Base-by-base conservation (phyloP, 2,113 vertebrate species). In the Pseudonaja textilis region DNA sequence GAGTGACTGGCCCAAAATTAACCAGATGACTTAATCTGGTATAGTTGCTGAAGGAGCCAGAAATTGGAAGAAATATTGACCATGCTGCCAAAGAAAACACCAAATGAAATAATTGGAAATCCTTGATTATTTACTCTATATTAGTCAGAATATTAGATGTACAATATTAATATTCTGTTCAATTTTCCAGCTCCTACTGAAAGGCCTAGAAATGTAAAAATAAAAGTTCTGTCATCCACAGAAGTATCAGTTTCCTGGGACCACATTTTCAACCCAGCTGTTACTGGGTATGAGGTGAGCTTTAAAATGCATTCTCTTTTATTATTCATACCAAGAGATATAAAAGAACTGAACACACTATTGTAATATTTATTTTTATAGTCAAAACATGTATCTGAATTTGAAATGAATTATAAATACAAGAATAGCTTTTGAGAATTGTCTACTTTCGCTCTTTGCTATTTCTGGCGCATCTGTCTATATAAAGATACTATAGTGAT, bases 281-380 rank as follows among this genome's bases (percentile, higher is more conserved):
- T 99, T 69, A 98, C 99, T 90, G 98, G 98, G 81, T 99, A 99
- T 96, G 98, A 99, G 98, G 99, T 99, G 87, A 97, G 98, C 96
- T 64, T 93, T 47, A 92, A 91, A 93, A 5, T 92, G 8, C 59
- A 6, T 93, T 91, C 52, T 87, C 0, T n/a, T 89, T 90, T 2
- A 47, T 92, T 95, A 34, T 42, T 93, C 64, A 88, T 91, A 29
- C 11, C 50, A 1, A 3, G 23, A 59, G 39, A 14, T 92, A 47
- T 7, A 47, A 92, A 95, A 85, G 18, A 92, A 9, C 18, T 87
- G 54, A 85, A 87, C 29, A 87, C 34, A 18, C 11, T 61, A 18
- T 59, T 86, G 20, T 12, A 29, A 34, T 29, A 42, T 56, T 57
- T 86, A 39, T n/a, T 55, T 81, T 54, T 81, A n/a, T 12, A 64